phyloP scores from a whole-genome alignment of 2,113 vertebrate species.

The Brienomyrus brachyistius region DNA sequence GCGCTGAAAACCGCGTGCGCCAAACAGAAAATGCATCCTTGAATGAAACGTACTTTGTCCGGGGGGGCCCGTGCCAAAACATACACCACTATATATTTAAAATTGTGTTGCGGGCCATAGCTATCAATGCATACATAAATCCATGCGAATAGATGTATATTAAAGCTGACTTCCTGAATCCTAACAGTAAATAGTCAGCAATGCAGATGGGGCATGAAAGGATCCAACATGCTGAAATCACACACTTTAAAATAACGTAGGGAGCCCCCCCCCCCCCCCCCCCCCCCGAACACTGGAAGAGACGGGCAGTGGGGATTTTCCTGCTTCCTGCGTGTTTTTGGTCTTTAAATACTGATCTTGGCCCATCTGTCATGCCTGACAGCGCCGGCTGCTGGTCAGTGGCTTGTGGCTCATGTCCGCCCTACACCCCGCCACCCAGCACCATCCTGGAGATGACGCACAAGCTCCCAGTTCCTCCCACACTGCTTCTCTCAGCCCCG shows the following conservation, averaged over 20 bases:
- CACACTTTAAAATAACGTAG: not conserved
- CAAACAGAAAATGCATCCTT: constrained; percentile 5
- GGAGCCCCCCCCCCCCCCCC: not conserved
- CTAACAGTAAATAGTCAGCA: not conserved
- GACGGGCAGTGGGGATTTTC: not conserved
- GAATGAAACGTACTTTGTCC: not conserved
- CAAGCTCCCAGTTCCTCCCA: not conserved
- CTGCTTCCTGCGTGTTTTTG: not conserved
- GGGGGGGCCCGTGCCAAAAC: not conserved
- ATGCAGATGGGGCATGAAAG: not conserved
- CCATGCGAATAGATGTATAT: not conserved
- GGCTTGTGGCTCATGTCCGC: not conserved
- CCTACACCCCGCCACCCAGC: not conserved
- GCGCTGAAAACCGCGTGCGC: not conserved
- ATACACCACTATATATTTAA: constrained; percentile 9
- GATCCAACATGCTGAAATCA: not conserved
- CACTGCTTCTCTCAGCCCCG: not conserved
- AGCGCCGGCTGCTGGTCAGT: not conserved
- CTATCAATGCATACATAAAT: constrained; percentile 1
- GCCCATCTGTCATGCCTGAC: not conserved
- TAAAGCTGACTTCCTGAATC: constrained; percentile 9
- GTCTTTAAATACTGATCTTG: not conserved
- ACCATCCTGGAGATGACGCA: not conserved
- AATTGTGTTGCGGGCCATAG: constrained; percentile 7
- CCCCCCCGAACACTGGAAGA: not conserved